Base-by-base conservation (phyloP, 2,888 invertebrate species). In the Cataglyphis albicans region DNA sequence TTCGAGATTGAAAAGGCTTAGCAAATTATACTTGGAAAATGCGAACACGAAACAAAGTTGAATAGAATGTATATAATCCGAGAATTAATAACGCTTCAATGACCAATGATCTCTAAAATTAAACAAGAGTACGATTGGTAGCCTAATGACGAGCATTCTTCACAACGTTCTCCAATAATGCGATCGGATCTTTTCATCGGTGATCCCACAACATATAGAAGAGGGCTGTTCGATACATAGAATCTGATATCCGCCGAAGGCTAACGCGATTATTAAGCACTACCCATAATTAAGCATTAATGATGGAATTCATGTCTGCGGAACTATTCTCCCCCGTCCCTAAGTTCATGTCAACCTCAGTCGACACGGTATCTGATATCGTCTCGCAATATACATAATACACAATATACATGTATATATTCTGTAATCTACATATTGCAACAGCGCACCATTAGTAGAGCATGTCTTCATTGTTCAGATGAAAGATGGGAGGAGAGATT, bases 221-320 rank as follows among this genome's bases (percentile, higher is more conserved):
- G 6, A 74, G 29, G 65, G 81, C 73, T 72, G 85, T 89, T 83
- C 82, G 85, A 55, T 70, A 68, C 25, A 32, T 84, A 41, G 21
- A 78, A 87, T 73, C 78, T 87, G 80, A 86, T 88, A 87, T 83
- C 78, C 84, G 61, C 38, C 81, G 82, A 83, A 87, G 89, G 78
- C 48, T 87, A 88, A 88, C 81, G 64, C 59, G 68, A 89, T 87
- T 88, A 89, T 67, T 74, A 76, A 67, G 82, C 89, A 84, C 88
- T 87, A 87, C 82, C 84, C 85, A n/a, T 85, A 85, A 90, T 90
- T 90, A 90, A 89, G 84, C 87, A 88, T 88, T 89, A 89, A 88
- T 70, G 87, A 88, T 83, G 86, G 85, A 89, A 84, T 88, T 87
- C 87, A 86, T 72, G 88, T 82, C 41, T 80, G 76, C 64, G 82